A percentile compares a stretch with the other conserved stretches of the same genome.
Conservation (phyloP, 2,888 invertebrate genomes). For the Drosophila bunnanda region DNA sequence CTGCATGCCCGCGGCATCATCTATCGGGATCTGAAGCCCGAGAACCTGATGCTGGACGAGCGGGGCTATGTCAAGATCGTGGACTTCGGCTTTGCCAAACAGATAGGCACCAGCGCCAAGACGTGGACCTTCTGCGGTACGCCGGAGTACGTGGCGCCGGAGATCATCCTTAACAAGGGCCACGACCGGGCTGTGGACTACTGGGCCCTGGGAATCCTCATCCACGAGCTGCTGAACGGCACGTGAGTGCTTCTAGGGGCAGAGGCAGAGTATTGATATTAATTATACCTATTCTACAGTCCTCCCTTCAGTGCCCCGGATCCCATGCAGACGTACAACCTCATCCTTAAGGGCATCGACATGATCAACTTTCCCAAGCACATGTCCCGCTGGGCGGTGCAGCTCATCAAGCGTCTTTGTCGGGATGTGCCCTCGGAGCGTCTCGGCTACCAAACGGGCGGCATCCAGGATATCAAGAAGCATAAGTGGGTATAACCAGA, state of each 20-base stretch:
- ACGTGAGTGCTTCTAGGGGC: slow-evolving; percentile 86
- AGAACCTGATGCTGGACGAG: slow-evolving; percentile 94
- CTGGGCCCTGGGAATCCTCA: slow-evolving; percentile 96
- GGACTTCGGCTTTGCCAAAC: slow-evolving; percentile 97
- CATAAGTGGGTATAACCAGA: slow-evolving; percentile 88
- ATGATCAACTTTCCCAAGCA: slow-evolving; percentile 93
- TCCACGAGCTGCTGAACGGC: slow-evolving; percentile 94
- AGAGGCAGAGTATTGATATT: rapidly evolving
- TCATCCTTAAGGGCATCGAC: slow-evolving; percentile 96
- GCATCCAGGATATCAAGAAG: slow-evolving; percentile 93
- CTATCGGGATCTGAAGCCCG: slow-evolving; percentile 96
- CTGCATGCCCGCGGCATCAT: slow-evolving; percentile 94
- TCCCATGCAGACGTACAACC: slow-evolving; percentile 97
- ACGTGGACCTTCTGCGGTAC: slow-evolving; percentile 99
- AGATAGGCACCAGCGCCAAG: slow-evolving; percentile 91
- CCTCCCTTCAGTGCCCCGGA: slow-evolving; percentile 96
- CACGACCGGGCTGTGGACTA: slow-evolving; percentile 95
- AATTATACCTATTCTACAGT: slow-evolving; percentile 52
- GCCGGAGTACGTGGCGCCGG: slow-evolving; percentile 95
- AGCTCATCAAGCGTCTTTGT: slow-evolving; percentile 94
- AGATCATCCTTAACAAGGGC: slow-evolving; percentile 94
- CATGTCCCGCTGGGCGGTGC: slow-evolving; percentile 91
- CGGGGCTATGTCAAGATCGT: slow-evolving; percentile 96
- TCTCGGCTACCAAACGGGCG: slow-evolving; percentile 95
- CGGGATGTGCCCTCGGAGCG: slow-evolving; percentile 94